Evolutionary conservation across 2,797 vertebrate species (phyloP).

Genomic region (Iguana delicatissima): DNA sequence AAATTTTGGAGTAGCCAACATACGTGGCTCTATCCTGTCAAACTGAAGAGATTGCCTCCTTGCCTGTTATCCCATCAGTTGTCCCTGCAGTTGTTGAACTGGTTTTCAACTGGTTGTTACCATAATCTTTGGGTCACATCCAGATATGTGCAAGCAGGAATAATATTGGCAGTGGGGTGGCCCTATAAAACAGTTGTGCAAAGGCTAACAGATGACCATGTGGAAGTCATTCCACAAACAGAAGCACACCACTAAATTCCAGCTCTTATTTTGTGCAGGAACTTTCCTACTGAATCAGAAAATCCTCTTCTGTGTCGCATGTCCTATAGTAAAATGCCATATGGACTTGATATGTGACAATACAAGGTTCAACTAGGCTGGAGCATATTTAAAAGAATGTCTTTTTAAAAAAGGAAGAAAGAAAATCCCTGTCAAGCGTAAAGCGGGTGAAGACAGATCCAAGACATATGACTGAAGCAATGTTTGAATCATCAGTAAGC

Average conservation of each 20-base stretch:
- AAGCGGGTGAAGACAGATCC: background rate
- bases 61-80: background rate
- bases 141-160: background rate
- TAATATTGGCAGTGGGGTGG: background rate
- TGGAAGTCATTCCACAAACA: background rate
- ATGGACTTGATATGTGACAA: background rate
- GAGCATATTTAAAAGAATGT: background rate
- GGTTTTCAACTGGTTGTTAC: background rate
- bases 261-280: background rate
- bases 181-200: background rate
- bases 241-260: background rate
- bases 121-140: background rate
- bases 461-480: background rate
- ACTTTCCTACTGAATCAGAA: background rate
- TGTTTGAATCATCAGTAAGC: background rate
- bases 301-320: background rate
- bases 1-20: background rate
- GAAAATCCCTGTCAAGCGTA: no score
- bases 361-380: background rate
- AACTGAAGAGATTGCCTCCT: background rate
- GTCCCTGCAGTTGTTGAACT: background rate
- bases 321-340: no score
- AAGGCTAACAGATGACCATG: background rate
- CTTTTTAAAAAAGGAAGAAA: background rate
- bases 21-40: background rate